Base-by-base conservation (phyloP, 2,113 vertebrate genomes). In the Alosa alosa region DNA sequence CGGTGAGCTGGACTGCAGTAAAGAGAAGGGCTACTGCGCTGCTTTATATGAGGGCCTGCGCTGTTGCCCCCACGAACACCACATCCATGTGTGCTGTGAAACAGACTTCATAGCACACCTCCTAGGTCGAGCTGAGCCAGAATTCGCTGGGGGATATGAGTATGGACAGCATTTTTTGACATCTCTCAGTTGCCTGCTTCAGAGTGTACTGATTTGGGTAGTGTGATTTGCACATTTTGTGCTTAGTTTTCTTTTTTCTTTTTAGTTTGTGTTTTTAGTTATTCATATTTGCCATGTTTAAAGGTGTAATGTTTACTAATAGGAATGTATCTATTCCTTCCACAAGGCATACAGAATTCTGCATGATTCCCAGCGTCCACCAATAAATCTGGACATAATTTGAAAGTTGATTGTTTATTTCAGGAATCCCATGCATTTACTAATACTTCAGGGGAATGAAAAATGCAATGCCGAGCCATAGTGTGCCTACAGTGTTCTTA, bases 101-200 rank as follows among this genome's bases (percentile, higher is more conserved):
- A 99, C 98, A 0, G 98, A 99, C 88, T 99, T 98, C 94, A 98
- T 99, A 55, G 97, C 97, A 22, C 98, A 99, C 93, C 96, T 99
- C 4, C 94, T 99, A 75, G 96, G 97, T 84, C 95, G 97, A 75
- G 98, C 98, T 1, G 98, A 99, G 89, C 97, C 97, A 3, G 97
- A 99, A 95, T 98, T 99, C 86, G 96, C 97, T 91, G 97, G 98
- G 94, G 97, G 96, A 92, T 99, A 97, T 85, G 97, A 99, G 98
- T 99, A 96, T 91, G 94, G 87, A 39, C 10, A 39, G 17, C 72
- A 44, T 39, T 39, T 78, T 6, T 78, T 6, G 31, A 36, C 11
- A 31, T 72, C 31, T 72, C 13, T 36, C 31, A 36, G 20, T 64
- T 64, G 60, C 22, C 60, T 64, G 22, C n/a, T n/a, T 22, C 20